These are phyloP conservation scores for Hypercompe scribonia DNA, from an alignment of 2,888 invertebrate species.

Conservation along the genomic window DNA sequence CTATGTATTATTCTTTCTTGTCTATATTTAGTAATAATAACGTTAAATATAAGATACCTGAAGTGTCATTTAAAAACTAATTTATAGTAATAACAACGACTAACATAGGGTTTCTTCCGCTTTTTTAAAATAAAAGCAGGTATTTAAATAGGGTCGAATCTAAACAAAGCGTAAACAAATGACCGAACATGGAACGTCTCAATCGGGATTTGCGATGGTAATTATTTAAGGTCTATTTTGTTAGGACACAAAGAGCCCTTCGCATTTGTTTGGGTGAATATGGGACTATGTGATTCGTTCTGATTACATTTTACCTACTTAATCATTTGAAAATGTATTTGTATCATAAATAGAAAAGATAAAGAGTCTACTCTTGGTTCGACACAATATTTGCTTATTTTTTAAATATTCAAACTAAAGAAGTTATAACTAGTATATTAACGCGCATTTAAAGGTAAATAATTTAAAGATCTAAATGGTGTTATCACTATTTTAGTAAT, in stretches of 20 bases:
- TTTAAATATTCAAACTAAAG: too few species aligned
- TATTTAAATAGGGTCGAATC: neutral
- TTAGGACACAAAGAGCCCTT: slow-evolving; percentile 71
- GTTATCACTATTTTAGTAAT: too few species aligned
- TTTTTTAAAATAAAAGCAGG: neutral
- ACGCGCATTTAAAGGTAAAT: too few species aligned
- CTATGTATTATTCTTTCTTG: neutral
- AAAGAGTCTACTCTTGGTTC: neutral
- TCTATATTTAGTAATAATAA: neutral
- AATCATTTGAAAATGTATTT: slow-evolving; percentile 29
- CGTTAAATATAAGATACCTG: neutral
- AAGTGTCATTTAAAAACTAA: neutral
- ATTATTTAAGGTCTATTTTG: slow-evolving; percentile 83
- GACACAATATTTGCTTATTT: too few species aligned
- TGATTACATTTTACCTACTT: slow-evolving; percentile 55
- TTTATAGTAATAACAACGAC: neutral
- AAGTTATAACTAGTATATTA: neutral
- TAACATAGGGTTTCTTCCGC: neutral
- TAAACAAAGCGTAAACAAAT: slow-evolving; percentile 19
- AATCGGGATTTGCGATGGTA: slow-evolving; percentile 53
- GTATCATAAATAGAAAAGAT: neutral
- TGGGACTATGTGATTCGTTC: slow-evolving; percentile 66
- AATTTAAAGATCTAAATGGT: too few species aligned
- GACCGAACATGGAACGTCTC: slow-evolving; percentile 28
- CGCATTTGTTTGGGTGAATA: slow-evolving; percentile 70